Percentiles rank a stretch among this genome's conserved stretches.
Conservation (phyloP, 2,888 invertebrate genomes). For the Cynaeus angustus region DNA sequence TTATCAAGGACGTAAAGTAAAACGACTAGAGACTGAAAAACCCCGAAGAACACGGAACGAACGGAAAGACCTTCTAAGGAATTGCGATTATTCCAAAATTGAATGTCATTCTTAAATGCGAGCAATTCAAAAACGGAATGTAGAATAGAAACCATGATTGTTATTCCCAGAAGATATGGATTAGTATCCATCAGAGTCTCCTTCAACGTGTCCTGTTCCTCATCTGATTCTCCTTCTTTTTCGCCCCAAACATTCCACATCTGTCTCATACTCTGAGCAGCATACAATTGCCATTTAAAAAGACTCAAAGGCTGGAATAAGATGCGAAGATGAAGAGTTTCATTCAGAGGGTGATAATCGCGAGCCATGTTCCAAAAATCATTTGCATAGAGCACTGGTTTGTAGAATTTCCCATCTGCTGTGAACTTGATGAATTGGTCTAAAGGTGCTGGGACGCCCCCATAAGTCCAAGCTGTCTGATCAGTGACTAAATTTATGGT, state of each 20-base stretch:
- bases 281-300: constrained; percentile 99
- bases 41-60: constrained; percentile 97
- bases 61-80: constrained; percentile 98
- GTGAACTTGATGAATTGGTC: constrained; percentile 95
- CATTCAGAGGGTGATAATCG: constrained; percentile 92
- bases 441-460: constrained; percentile 91
- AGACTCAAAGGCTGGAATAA: constrained; percentile 93
- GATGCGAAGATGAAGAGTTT: constrained; percentile 82
- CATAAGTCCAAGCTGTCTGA: constrained; percentile 95
- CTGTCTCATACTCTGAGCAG: constrained; percentile 95
- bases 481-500: constrained; percentile 97
- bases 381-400: constrained; percentile 95
- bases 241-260: constrained; percentile 85
- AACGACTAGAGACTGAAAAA: constrained; percentile 97
- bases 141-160: constrained; percentile 92
- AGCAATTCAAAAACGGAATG: constrained; percentile 98
- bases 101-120: constrained; percentile 99
- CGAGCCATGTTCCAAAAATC: constrained; percentile 99
- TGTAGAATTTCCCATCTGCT: constrained; percentile 89
- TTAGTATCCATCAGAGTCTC: constrained; percentile 97
- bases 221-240: constrained; percentile 86
- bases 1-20: constrained; percentile 97
- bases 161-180: constrained; percentile 93
- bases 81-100: constrained; percentile 99
- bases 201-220: constrained; percentile 92